Evolutionary conservation across 2,797 vertebrate species (phyloP).

Genomic region (Acanthopagrus latus): DNA sequence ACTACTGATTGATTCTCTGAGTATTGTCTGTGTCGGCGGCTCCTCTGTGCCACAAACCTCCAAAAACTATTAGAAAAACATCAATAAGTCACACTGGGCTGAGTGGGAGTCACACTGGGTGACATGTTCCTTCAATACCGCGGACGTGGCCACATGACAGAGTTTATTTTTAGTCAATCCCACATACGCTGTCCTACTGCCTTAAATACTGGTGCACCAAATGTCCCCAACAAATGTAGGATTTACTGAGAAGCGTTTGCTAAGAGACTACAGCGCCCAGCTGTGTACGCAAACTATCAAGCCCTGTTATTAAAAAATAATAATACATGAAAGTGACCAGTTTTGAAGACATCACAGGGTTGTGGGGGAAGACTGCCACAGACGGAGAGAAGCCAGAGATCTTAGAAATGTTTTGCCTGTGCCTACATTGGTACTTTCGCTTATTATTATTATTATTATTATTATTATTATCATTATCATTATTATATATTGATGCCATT

Average conservation of each 20-base stretch:
- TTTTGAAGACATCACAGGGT: not conserved
- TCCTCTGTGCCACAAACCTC: not conserved
- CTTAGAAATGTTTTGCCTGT: too few species aligned
- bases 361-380: too few species aligned
- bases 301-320: not conserved
- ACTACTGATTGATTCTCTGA: not conserved
- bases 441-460: too few species aligned
- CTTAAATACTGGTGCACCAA: slow-evolving; percentile 20
- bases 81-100: not conserved
- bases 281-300: not conserved
- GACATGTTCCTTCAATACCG: slow-evolving; percentile 10
- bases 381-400: too few species aligned
- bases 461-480: too few species aligned
- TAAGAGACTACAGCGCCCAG: not conserved
- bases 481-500: too few species aligned
- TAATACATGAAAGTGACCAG: not conserved
- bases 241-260: not conserved
- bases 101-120: not conserved
- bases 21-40: not conserved
- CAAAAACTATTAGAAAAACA: slow-evolving; percentile 9
- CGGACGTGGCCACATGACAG: not conserved
- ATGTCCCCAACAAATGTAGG: not conserved
- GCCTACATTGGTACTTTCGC: too few species aligned
- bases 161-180: slow-evolving; percentile 24
- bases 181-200: slow-evolving; percentile 1